These are phyloP conservation scores for Tenthredo scrophulariae DNA, from an alignment of 2,888 invertebrate genomes.

Conservation along the genomic window DNA sequence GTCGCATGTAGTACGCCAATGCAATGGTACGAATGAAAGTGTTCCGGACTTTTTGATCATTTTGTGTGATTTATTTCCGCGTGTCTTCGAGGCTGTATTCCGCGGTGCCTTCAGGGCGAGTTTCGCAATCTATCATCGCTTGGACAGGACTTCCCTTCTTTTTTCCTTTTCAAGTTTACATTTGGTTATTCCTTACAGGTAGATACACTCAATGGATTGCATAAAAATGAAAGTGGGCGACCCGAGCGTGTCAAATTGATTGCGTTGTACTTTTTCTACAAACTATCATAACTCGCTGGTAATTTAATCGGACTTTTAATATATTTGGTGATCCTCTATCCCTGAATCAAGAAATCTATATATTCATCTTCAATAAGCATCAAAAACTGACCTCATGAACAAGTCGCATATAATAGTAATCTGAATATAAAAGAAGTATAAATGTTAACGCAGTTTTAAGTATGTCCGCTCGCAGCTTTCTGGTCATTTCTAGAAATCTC, in stretches of 20 bases:
- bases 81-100: neutral
- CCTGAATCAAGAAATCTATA: neutral
- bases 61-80: neutral
- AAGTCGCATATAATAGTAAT: neutral
- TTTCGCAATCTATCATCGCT: conserved; percentile 30
- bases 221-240: conserved; percentile 51
- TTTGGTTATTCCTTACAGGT: neutral
- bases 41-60: conserved; percentile 19
- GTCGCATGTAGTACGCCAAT: conserved; percentile 15
- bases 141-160: neutral
- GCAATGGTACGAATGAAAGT: conserved; percentile 37
- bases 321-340: neutral
- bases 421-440: neutral
- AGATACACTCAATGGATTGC: conserved; percentile 29
- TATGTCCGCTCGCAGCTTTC: neutral
- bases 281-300: neutral
- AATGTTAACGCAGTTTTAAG: neutral
- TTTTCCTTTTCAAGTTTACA: conserved; percentile 3
- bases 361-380: neutral
- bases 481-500: neutral
- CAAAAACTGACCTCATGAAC: neutral
- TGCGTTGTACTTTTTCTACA: neutral
- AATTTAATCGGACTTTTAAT: neutral
- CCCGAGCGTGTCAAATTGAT: conserved; percentile 1
- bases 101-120: neutral